A percentile compares a stretch with the other conserved stretches of the same genome.
These are phyloP conservation scores for Falco punctatus DNA, from an alignment of 2,113 vertebrate genomes.

Conservation along the genomic window DNA sequence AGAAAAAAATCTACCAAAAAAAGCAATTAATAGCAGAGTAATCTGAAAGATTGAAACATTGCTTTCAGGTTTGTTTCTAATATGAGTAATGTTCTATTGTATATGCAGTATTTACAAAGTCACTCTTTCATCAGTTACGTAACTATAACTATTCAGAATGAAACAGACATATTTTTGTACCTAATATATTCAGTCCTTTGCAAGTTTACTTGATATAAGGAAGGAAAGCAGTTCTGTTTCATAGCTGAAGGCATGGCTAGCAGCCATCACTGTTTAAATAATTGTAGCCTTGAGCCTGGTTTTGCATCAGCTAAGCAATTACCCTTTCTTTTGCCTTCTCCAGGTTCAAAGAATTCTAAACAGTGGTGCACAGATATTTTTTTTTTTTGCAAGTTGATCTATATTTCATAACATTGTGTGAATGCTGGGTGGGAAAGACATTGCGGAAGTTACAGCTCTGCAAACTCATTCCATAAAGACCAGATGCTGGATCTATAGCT, in stretches of 20 bases:
- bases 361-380: neutral
- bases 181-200: neutral
- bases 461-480: neutral
- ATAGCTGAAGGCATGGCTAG: neutral
- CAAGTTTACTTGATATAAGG: neutral
- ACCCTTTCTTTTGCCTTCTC: neutral
- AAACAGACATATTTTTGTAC: neutral
- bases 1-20: neutral
- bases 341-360: neutral
- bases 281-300: neutral
- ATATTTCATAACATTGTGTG: neutral
- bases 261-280: neutral
- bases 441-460: neutral
- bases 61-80: neutral
- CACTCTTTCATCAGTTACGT: fast-evolving
- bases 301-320: constrained; percentile 21
- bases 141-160: neutral
- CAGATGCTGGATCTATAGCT: neutral
- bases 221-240: neutral
- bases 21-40: neutral
- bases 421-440: neutral
- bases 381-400: neutral
- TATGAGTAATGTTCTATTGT: neutral
- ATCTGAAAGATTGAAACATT: neutral
- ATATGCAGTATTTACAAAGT: neutral